Percentiles rank a stretch among this genome's conserved stretches.
These are phyloP conservation scores for Paragorgia papillata DNA, from an alignment of 92 coral and sea anemone species.

Conservation along the genomic window DNA sequence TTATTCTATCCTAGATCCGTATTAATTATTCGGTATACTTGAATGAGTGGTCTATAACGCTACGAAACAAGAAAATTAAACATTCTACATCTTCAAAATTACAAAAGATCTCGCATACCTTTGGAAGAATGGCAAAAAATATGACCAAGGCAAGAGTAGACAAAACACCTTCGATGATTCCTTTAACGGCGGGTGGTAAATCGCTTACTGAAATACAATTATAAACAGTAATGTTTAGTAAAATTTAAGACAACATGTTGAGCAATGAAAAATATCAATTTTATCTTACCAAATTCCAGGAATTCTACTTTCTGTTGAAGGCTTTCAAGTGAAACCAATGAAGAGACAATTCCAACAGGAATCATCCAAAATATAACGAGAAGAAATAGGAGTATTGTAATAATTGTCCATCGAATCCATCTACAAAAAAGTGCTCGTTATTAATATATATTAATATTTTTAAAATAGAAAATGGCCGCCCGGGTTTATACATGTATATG, in stretches of 20 bases:
- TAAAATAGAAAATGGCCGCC: neutral
- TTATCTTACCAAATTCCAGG: conserved; percentile 63
- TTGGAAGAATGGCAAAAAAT: conserved; percentile 86
- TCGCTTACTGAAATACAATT: conserved; percentile 61
- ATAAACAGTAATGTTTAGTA: neutral
- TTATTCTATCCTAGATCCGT: too few relatives aligned
- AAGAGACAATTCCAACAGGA: conserved; percentile 82
- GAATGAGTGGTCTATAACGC: too few relatives aligned
- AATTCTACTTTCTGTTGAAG: conserved; percentile 66
- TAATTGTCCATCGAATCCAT: conserved; percentile 64
- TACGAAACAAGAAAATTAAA: too few relatives aligned
- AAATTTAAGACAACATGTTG: neutral
- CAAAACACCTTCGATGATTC: conserved; percentile 81
- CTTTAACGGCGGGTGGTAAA: conserved; percentile 52
- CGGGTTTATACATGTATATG: too few relatives aligned
- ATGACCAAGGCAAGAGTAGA: conserved; percentile 70
- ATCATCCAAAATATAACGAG: conserved; percentile 82
- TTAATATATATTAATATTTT: neutral
- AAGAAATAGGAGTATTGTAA: conserved; percentile 63
- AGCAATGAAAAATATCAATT: neutral
- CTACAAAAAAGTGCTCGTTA: conserved; percentile 34
- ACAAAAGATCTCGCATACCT: conserved; percentile 55
- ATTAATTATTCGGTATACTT: too few relatives aligned
- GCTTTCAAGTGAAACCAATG: conserved; percentile 68
- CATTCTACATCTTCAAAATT: too few relatives aligned